A percentile compares a stretch with the other conserved stretches of the same genome.
Conservation (phyloP, 2,797 vertebrate species). For the Aselliscus stoliczkanus region DNA sequence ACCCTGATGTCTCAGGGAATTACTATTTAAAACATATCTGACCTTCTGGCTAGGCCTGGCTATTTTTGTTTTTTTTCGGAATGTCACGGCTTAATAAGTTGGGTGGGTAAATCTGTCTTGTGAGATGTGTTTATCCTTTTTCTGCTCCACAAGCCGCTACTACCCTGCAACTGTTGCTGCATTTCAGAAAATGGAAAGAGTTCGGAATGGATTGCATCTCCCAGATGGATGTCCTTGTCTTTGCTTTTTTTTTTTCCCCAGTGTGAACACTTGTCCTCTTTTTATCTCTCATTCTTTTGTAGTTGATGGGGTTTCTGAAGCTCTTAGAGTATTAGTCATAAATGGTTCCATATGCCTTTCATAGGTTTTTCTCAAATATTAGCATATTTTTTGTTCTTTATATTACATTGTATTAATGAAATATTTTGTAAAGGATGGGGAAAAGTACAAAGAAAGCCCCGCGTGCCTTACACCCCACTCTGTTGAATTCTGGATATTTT, state of each 20-base stretch:
- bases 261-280: not conserved
- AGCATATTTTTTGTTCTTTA: constrained; percentile 15
- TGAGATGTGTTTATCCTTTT: constrained; percentile 30
- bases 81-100: constrained; percentile 33
- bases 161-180: constrained; percentile 52
- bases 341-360: not conserved
- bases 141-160: not conserved
- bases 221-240: not conserved
- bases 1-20: not conserved
- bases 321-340: not conserved
- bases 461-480: not conserved
- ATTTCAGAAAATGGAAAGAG: constrained; percentile 47
- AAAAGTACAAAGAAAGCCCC: not conserved
- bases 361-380: not conserved
- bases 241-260: not conserved
- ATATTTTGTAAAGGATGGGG: not conserved
- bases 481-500: not conserved
- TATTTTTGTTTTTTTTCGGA: constrained; percentile 56
- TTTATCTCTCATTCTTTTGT: not conserved
- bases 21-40: not conserved
- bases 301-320: not conserved
- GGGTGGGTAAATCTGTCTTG: constrained; percentile 29
- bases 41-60: not conserved
- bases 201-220: not conserved
- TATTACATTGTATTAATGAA: not conserved